Percentiles rank a stretch among this genome's conserved stretches.
phyloP scores from a whole-genome alignment of 1,140 invertebrate genomes.

The Dryas iulia region DNA sequence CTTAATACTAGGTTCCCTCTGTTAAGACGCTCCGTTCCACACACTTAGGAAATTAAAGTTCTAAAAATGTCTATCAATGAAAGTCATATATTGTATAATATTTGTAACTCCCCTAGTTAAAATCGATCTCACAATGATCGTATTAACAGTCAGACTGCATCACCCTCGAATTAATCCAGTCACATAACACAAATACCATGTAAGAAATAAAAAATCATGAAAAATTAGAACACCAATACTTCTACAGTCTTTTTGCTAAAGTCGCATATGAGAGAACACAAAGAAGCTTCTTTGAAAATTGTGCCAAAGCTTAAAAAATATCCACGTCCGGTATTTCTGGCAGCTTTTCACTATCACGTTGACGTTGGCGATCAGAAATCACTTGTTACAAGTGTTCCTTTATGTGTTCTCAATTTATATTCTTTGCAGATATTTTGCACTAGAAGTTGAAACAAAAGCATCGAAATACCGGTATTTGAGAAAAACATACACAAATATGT shows the following conservation, averaged over 20 bases:
- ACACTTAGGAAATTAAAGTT: no score
- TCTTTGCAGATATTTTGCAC: background rate
- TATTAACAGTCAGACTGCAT: no score
- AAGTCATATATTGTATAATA: no score
- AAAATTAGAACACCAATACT: background rate
- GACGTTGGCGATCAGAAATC: slow-evolving; percentile 14
- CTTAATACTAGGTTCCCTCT: no score
- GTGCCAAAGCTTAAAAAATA: slow-evolving; percentile 2
- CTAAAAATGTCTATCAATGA: no score
- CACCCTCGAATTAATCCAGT: no score
- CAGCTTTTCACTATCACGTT: slow-evolving; percentile 8
- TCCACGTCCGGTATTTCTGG: background rate
- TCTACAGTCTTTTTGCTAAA: background rate
- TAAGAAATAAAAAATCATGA: background rate
- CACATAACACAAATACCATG: background rate
- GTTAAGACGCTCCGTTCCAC: no score
- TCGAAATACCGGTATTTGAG: no score
- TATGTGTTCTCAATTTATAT: slow-evolving; percentile 6
- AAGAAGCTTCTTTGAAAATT: background rate
- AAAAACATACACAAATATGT: no score
- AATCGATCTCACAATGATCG: no score
- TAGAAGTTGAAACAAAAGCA: background rate
- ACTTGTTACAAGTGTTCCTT: slow-evolving; percentile 5
- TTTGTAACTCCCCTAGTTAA: no score
- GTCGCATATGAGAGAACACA: background rate